A percentile compares a stretch with the other conserved stretches of the same genome.
Conservation (phyloP, 2,113 vertebrate genomes). For the Rhinoptilus africanus region DNA sequence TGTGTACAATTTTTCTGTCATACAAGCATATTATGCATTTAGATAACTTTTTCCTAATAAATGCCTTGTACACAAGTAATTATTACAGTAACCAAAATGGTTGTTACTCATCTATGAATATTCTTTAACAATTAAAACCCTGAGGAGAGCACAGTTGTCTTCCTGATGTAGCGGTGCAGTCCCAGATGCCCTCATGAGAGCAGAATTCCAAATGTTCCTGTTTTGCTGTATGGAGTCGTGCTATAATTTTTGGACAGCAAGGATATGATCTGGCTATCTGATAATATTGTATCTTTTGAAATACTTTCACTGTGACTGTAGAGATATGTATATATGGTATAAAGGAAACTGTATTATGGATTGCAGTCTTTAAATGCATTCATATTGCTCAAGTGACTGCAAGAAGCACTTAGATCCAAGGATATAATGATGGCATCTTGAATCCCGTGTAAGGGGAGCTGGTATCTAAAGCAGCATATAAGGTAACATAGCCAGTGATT, state of each 20-base stretch:
- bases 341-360: not conserved
- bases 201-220: slow-evolving; percentile 48
- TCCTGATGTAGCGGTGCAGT: not conserved
- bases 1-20: not conserved
- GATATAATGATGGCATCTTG: not conserved
- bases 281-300: not conserved
- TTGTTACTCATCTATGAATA: not conserved
- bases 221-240: not conserved
- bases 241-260: slow-evolving; percentile 51
- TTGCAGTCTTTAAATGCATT: not conserved
- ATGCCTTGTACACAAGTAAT: not conserved
- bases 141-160: not conserved
- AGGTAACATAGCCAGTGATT: not conserved
- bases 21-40: not conserved
- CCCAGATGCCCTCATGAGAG: not conserved
- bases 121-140: not conserved
- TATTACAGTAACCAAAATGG: not conserved
- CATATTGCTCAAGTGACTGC: not conserved
- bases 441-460: not conserved
- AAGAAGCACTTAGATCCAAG: not conserved
- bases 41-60: not conserved
- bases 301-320: not conserved
- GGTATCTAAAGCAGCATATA: not conserved
- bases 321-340: not conserved
- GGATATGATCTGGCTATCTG: slow-evolving; percentile 11